Evolutionary conservation across 1,140 invertebrate genomes (phyloP), one percentile per base, ranked within the genome.

Genomic region (Drosophila saltans): DNA sequence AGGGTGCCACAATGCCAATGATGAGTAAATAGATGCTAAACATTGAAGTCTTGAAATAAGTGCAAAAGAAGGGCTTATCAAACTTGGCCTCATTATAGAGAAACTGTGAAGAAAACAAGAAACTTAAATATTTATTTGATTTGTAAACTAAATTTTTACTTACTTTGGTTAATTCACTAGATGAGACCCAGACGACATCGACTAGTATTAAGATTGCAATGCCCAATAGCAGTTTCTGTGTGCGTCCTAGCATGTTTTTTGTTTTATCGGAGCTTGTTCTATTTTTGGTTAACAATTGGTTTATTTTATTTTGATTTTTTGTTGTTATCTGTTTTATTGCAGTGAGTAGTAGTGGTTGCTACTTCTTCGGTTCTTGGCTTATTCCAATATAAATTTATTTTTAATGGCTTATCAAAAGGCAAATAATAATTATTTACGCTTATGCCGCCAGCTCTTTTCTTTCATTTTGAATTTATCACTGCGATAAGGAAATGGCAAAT

Each of bases 21-120:
- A 97, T 96, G 66, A 97, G 91, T 58, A 98, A 93, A 91, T 98
- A 98, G 24, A 97, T 91, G 1, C 95, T 95, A 90, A 98, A 97
- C 96, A 98, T 96, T 6, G 96, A 96, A 8, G 96, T 97, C 92
- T 97, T 97, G 40, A 97, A 92, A 92, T 97, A 98, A 6, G 97
- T 97, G 78, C 94, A 97, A 92, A 98, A 98, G 93, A 97, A 98
- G 64, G 97, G 97, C 82, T 98, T 98, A 86, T 97, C 94, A 90
- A 95, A 98, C 24, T 95, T 93, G 86, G 95, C 95, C 93, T 97
- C 94, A 75, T 95, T 94, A 85, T 97, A 97, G 58, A 98, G 95
- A 93, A 96, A 97, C 97, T 98, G 93, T 62, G 72, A 65, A 60
- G 69, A 30, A 76, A 70, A 8, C 39, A 1, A 63, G 11, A 30